Percentiles rank a stretch among this genome's conserved stretches.
These are phyloP conservation scores for Epinotia ramella DNA, from an alignment of 2,888 invertebrate genomes.

Conservation along the genomic window DNA sequence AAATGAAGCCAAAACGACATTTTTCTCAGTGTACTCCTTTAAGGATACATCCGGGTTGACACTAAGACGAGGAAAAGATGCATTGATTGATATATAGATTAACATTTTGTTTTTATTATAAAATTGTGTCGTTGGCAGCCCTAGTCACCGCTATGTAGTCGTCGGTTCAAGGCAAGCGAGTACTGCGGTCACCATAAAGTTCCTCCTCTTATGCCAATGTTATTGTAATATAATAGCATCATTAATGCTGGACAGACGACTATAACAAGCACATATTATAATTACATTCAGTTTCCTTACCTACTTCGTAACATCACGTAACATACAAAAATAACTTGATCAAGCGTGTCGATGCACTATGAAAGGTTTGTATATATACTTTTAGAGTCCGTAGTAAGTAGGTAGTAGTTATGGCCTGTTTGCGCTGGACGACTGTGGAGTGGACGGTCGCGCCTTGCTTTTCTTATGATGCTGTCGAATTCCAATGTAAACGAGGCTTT, in stretches of 20 bases:
- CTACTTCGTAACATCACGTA: background rate
- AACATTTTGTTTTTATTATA: background rate
- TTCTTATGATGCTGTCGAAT: no score
- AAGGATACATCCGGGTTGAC: background rate
- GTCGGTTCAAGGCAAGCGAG: constrained; percentile 34
- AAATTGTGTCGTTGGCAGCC: constrained; percentile 18
- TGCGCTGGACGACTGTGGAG: no score
- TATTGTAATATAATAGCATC: constrained; percentile 11
- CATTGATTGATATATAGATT: no score
- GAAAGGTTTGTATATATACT: no score
- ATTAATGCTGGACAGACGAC: background rate
- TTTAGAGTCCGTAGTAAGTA: no score
- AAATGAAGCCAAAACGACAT: no score
- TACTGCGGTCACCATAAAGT: constrained; percentile 6
- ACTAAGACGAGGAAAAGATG: no score
- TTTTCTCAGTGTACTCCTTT: no score
- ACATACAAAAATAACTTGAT: no score
- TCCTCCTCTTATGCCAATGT: constrained; percentile 3
- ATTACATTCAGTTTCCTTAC: background rate
- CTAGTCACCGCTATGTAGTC: constrained; percentile 6
- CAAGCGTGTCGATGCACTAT: no score
- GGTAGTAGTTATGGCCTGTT: background rate
- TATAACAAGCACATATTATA: background rate
- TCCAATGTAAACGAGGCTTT: no score
- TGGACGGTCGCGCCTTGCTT: no score